These are phyloP conservation scores for Dioctria rufipes DNA, from an alignment of 2,888 invertebrate species.

Conservation along the genomic window DNA sequence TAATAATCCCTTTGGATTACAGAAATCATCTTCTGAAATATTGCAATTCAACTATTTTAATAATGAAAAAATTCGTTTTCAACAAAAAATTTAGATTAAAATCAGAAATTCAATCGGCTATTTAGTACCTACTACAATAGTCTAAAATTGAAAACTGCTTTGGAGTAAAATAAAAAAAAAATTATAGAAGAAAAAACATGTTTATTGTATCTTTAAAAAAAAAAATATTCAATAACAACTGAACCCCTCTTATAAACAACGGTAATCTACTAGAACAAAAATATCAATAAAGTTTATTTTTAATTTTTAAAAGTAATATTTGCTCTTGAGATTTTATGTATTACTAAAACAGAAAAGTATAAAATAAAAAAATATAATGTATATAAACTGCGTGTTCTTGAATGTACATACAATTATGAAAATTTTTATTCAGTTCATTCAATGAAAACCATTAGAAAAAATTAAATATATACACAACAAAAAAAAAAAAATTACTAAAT, in stretches of 20 bases:
- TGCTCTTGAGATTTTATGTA: conserved; percentile 17
- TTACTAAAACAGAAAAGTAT: conserved; percentile 32
- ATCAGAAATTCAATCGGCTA: too few relatives aligned
- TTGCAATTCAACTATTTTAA: too few relatives aligned
- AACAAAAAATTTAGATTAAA: too few relatives aligned
- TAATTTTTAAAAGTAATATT: conserved; percentile 22
- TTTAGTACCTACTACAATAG: too few relatives aligned
- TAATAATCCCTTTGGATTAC: too few relatives aligned
- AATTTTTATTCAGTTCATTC: too few relatives aligned
- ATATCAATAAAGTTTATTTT: conserved; percentile 26
- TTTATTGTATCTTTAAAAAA: conserved; percentile 50
- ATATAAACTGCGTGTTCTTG: background rate
- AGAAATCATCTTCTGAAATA: too few relatives aligned
- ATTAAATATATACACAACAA: conserved; percentile 21
- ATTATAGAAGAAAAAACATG: conserved; percentile 49
- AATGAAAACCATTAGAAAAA: conserved; percentile 17
- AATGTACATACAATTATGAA: too few relatives aligned
- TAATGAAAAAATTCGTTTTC: too few relatives aligned
- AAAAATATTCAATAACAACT: conserved; percentile 54
- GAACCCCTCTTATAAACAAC: conserved; percentile 53
- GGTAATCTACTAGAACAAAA: conserved; percentile 33
- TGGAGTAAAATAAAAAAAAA: conserved; percentile 7
- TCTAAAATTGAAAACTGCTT: too few relatives aligned
- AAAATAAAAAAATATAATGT: conserved; percentile 28
- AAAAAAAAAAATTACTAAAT: conserved; percentile 22